Base-by-base conservation (phyloP, 2,113 vertebrate genomes). In the Atherinomorus stipes region DNA sequence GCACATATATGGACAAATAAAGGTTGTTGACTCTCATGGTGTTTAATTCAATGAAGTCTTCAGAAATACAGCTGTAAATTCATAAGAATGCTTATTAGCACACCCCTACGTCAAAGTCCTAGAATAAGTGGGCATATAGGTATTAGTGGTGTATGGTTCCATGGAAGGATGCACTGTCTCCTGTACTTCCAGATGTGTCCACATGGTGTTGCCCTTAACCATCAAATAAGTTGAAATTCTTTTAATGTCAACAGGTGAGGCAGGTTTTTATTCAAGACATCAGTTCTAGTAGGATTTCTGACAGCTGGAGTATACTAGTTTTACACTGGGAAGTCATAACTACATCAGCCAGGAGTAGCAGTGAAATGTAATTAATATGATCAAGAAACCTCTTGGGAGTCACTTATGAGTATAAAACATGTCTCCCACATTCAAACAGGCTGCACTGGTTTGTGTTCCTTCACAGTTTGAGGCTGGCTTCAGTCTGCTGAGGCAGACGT, bases 1-100 rank as follows among this genome's bases (percentile, higher is more conserved):
- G 92, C 90, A 87, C 87, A 90, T 90, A 84, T 88, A 93, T 94
- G 94, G 94, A 93, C 90, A 92, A 95, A 95, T 95, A 95, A 95
- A 95, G 91, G 91, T 89, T 92, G 86, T 94, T 94, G 93, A 93
- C 93, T 94, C 89, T 90, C 87, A 21, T 72, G 60, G 72, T 76
- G 64, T 87, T 68, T 11, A 44, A 26, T 47, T 86, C 47, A 85
- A 52, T 87, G 51, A 19, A 56, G 44, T 71, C 4, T 2, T 0
- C 23, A 65, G 25, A 53, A 7, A 22, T n/a, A n/a, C n/a, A n/a
- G n/a, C 9, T 11, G 8, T 72, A n/a, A 31, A 10, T 42, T 47
- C 23, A 28, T 2, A n/a, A 7, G 4, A n/a, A 18, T 47, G 1
- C 18, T 47, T 8, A 47, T n/a, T n/a, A 7, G 44, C 18, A 19